Evolutionary conservation across 2,797 vertebrate genomes (phyloP), one percentile per base, ranked within the genome.

Genomic region (Ctenochaetus hawaiiensis): DNA sequence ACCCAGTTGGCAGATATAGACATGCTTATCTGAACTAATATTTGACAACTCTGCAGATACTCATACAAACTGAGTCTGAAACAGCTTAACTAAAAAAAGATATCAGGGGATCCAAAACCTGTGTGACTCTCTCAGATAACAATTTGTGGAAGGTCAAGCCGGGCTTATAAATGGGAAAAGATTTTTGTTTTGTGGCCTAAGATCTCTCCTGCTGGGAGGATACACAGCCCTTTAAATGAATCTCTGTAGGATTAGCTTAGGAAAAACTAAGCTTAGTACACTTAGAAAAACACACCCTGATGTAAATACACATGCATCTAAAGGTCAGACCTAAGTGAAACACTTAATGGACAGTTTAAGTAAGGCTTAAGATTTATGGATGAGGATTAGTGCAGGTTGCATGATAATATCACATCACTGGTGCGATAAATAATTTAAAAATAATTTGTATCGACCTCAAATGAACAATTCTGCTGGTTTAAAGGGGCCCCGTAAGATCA

Each of bases 71-170:
- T 67, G 62, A 63, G 64, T 65, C 56, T 62, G 47, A 61, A 68
- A 80, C 30, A 34, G 30, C 7, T 34, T 34, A 34, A 1, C 30
- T 34, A 34, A 34, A 34, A 34, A 34, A 4, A 34, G 30, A 34
- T 34, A 34, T 34, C 30, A 34, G 45, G 17, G 58, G 45, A 56
- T 43, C 65, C 53, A 56, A 56, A 78, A 61, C 76, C 17, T 8
- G 41, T 75, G 60, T 10, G 8, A 75, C 63, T 75, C 64, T 72
- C 54, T 23, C 9, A 52, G 73, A 81, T 87, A 81, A 87, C 72
- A 69, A 79, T 62, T 71, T 43, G 56, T 60, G 41, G 52, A 74
- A 49, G n/a, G 66, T 77, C 70, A 69, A 72, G 47, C 68, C 52
- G 57, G 22, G 53, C 22, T 44, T 49, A n/a, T 56, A 72, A 84